phyloP scores from a whole-genome alignment of 1,140 invertebrate genomes.

The Penaeus chinensis region DNA sequence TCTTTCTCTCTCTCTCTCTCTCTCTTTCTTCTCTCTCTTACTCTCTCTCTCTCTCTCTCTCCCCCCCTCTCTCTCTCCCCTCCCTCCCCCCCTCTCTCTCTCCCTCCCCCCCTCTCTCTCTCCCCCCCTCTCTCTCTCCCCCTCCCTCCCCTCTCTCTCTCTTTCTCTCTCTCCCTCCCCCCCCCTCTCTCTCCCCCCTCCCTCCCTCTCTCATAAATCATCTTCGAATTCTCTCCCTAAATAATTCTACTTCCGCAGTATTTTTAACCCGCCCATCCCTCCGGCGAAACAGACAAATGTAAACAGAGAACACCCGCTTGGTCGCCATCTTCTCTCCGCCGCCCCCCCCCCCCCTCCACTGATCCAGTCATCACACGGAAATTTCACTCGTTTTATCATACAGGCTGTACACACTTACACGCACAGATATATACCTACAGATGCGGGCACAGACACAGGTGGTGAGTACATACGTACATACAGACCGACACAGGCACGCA shows the following conservation, averaged over 20 bases:
- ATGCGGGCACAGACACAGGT: no score
- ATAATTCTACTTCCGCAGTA: neutral
- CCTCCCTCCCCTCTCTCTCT: neutral
- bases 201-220: neutral
- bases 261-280: no score
- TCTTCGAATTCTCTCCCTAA: neutral
- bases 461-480: no score
- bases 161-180: neutral
- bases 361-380: no score
- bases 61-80: neutral
- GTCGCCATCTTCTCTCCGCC: no score
- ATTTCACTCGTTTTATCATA: no score
- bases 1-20: neutral
- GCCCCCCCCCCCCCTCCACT: no score
- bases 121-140: neutral
- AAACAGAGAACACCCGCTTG: no score
- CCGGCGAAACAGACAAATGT: no score
- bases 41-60: neutral
- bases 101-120: neutral
- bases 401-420: no score
- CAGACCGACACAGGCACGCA: no score
- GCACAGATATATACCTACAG: no score
- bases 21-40: neutral
- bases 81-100: neutral
- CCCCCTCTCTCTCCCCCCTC: neutral